Percentiles rank a stretch among this genome's conserved stretches.
Evolutionary conservation across 2,113 vertebrate species (phyloP).

Genomic region (Camarhynchus parvulus): DNA sequence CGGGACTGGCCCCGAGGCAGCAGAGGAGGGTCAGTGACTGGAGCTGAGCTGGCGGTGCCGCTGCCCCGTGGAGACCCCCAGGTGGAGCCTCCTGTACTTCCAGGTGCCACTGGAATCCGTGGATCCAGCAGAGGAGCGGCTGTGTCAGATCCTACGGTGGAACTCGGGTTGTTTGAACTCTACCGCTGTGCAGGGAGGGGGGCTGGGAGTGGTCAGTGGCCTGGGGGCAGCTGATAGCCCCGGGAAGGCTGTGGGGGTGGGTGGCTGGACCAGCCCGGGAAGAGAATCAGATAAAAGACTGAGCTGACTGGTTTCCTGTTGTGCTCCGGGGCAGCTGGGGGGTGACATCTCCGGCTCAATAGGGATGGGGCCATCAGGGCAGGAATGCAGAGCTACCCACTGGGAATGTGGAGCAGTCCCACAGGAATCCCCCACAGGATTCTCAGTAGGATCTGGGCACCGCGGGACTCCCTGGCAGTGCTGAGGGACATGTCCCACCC

Average conservation of each 20-base stretch:
- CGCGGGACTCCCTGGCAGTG: accelerated
- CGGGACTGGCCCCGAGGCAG: background rate
- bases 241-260: background rate
- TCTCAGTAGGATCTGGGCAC: background rate
- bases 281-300: background rate
- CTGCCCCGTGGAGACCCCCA: background rate
- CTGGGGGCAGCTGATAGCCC: background rate
- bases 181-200: background rate
- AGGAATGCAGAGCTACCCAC: background rate
- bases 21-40: accelerated
- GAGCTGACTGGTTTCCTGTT: background rate
- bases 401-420: background rate
- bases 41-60: accelerated
- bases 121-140: background rate
- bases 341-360: background rate
- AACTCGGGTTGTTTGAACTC: background rate
- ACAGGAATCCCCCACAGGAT: background rate
- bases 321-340: background rate
- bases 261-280: accelerated
- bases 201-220: background rate
- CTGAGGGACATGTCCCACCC: background rate
- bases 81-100: too few species aligned
- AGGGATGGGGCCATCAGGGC: background rate
- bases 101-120: too few species aligned
- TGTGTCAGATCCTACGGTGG: accelerated